Base-by-base conservation (phyloP, 2,797 vertebrate species). In the Enteromius afrohamiltoni region DNA sequence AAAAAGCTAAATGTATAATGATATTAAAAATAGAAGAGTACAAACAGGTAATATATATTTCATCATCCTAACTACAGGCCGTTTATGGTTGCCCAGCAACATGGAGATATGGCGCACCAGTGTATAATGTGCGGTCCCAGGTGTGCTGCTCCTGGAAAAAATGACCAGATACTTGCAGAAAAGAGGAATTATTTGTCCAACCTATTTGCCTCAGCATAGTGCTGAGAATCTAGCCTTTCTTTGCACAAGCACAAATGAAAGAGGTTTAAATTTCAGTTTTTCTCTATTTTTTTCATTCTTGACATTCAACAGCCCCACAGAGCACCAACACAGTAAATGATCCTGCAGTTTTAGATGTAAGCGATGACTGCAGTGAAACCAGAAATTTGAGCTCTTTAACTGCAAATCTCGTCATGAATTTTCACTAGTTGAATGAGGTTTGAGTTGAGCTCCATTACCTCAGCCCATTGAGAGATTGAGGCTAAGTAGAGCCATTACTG, bases 331-430 rank as follows among this genome's bases (percentile, higher is more conserved):
- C 6, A 42, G 53, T 29, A 31, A 68, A 76, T 77, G 34, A 47
- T 31, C 62, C 51, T 68, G 73, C 81, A 69, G 49, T 45, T 83
- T 55, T 42, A 29, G 13, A 42, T 75, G 31, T 60, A 26, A 68
- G 74, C 51, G 84, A 86, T 82, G 83, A 40, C 87, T 86, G 89
- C 90, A 84, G 3, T 10, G 77, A 85, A 87, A 84, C 34, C 82
- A 77, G 70, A 4, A 74, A 80, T 67, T 77, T 69, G 21, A 51
- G 62, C 40, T 26, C 34, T 29, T 73, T 71, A 51, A 82, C 60
- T 53, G 73, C 80, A 76, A 68, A 76, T 82, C 49, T 55, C 11
- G 6, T 42, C 34, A 58, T 68, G 81, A 77, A 69, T 83, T 77
- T 77, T 76, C 64, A 68, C 73, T 42, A 77, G 73, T 34, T 55